A percentile compares a stretch with the other conserved stretches of the same genome.
These are phyloP conservation scores for Gobionotothen gibberifrons DNA, from an alignment of 2,797 vertebrate species.

Conservation along the genomic window DNA sequence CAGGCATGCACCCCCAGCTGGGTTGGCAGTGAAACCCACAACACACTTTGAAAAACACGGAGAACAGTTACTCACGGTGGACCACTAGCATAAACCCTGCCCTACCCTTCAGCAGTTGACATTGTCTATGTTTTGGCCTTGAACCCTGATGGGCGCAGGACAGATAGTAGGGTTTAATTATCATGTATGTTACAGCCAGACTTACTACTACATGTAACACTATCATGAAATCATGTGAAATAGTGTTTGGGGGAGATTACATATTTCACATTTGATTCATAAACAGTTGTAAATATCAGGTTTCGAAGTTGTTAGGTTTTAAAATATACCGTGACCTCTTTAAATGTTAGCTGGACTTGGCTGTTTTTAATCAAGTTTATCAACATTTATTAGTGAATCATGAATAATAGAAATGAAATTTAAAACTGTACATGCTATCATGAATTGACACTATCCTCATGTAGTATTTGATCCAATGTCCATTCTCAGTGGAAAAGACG, in stretches of 20 bases:
- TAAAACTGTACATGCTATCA: slow-evolving; percentile 52
- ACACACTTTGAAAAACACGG: not conserved
- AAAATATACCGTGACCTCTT: slow-evolving; percentile 60
- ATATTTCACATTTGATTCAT: slow-evolving; percentile 31
- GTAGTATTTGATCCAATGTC: slow-evolving; percentile 41
- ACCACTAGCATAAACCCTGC: not conserved
- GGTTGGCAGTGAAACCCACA: slow-evolving; percentile 90
- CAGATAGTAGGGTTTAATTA: slow-evolving; percentile 5
- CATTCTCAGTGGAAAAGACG: slow-evolving; percentile 19
- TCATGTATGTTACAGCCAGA: slow-evolving; percentile 31
- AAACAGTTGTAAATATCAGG: slow-evolving; percentile 62
- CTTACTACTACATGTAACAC: slow-evolving; percentile 32
- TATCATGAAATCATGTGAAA: slow-evolving; percentile 23
- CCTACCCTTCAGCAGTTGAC: slow-evolving; percentile 1
- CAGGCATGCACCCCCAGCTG: slow-evolving; percentile 91
- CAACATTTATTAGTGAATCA: slow-evolving; percentile 60
- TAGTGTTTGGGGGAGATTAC: not conserved
- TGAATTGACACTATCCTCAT: slow-evolving; percentile 38
- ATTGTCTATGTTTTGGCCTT: slow-evolving; percentile 14
- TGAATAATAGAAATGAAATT: slow-evolving; percentile 49
- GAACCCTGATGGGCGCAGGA: slow-evolving; percentile 21
- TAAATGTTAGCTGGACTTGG: slow-evolving; percentile 54
- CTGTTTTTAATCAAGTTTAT: slow-evolving; percentile 59
- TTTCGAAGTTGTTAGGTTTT: slow-evolving; percentile 46
- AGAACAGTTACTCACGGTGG: not conserved